A percentile compares a stretch with the other conserved stretches of the same genome.
Conservation (phyloP, 37 sponge, comb jelly and placozoan genomes). For the Chondrilla cf. caribensis region DNA sequence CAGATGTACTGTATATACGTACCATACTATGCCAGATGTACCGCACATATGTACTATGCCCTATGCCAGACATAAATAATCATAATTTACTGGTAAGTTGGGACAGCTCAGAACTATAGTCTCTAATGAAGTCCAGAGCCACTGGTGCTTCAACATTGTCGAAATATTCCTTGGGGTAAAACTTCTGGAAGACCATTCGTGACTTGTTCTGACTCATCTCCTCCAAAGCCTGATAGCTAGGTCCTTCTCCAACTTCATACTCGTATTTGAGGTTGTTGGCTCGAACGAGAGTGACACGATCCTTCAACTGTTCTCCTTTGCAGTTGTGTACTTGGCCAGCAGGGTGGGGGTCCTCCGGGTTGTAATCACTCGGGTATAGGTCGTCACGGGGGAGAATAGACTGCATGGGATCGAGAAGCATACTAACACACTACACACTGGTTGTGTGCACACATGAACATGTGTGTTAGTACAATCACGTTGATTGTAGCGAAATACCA, state of each 20-base stretch:
- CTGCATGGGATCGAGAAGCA: slow-evolving; percentile 9
- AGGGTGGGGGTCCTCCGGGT: background rate
- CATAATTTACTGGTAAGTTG: background rate
- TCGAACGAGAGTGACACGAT: background rate
- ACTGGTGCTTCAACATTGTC: background rate
- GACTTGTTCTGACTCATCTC: background rate
- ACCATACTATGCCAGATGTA: no score
- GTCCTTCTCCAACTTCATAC: background rate
- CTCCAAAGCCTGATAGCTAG: background rate
- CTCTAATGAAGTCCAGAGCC: background rate
- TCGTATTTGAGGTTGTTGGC: background rate
- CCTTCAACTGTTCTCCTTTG: background rate
- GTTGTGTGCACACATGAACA: background rate
- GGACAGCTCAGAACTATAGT: background rate
- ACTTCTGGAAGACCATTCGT: background rate
- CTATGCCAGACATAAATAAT: background rate
- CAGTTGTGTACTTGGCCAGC: background rate
- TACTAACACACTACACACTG: background rate
- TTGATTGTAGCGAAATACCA: no score
- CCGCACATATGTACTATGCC: background rate
- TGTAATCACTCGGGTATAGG: slow-evolving; percentile 15
- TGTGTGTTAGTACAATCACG: no score
- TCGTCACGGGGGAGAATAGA: slow-evolving; percentile 6
- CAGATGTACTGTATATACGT: no score
- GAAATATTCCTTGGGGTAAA: no score